Conservation (phyloP, 2,797 vertebrate species). For the Vipera latastei region DNA sequence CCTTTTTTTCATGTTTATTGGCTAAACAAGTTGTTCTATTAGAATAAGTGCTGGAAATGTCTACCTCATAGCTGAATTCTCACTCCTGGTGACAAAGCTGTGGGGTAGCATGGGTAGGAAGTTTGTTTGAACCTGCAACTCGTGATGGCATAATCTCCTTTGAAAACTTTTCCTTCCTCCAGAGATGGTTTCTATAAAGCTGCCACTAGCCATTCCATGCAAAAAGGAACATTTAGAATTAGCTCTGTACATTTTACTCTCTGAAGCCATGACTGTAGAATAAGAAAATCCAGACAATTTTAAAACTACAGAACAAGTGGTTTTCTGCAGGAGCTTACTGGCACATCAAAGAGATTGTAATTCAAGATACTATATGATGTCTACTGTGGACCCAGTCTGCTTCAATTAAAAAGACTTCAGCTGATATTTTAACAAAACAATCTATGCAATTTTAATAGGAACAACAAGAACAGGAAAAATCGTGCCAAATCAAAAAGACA, state of each 20-base stretch:
- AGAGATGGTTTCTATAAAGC: neutral
- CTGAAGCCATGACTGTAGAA: neutral
- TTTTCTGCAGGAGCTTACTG: neutral
- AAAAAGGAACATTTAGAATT: neutral
- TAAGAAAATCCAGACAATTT: neutral
- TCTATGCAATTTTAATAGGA: neutral
- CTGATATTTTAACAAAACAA: neutral
- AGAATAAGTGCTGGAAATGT: neutral
- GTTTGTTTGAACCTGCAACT: neutral
- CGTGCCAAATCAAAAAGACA: neutral
- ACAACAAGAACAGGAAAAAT: neutral
- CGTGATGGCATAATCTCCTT: neutral
- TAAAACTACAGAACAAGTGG: neutral
- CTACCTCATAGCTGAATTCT: too few relatives aligned
- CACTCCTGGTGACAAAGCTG: neutral
- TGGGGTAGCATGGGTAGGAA: neutral
- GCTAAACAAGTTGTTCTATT: neutral
- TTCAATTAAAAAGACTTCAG: neutral
- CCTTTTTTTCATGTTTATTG: neutral
- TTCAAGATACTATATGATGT: neutral
- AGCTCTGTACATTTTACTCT: neutral
- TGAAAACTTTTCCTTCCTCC: neutral
- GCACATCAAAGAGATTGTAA: neutral
- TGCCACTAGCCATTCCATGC: neutral
- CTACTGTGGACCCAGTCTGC: neutral